Evolutionary conservation across 2,888 invertebrate genomes (phyloP).

Genomic region (Crocallis elinguaria): DNA sequence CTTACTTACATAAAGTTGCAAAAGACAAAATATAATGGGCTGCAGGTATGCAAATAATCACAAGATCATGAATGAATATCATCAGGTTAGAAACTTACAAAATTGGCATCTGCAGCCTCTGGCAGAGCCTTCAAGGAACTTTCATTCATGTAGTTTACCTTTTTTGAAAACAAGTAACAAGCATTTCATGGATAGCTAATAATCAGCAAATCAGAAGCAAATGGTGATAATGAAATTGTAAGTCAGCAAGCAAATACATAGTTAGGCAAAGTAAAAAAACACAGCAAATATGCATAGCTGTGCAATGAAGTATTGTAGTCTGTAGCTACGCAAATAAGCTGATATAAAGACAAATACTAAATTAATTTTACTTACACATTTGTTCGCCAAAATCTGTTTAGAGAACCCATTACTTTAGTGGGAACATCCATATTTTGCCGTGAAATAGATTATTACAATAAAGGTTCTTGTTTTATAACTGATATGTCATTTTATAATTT

Average conservation of each 20-base stretch:
- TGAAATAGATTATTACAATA: no score
- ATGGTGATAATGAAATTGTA: neutral
- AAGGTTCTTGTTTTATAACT: no score
- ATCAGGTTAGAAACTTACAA: constrained; percentile 7
- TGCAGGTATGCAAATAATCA: neutral
- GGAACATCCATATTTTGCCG: constrained; percentile 39
- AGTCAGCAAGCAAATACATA: no score
- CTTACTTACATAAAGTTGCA: neutral
- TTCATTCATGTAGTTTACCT: neutral
- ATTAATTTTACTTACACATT: constrained; percentile 60
- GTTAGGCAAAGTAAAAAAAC: neutral
- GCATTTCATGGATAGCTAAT: neutral
- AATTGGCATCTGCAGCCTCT: neutral
- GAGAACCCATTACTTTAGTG: constrained; percentile 44
- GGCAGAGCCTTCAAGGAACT: neutral
- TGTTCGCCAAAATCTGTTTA: constrained; percentile 69
- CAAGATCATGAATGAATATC: neutral
- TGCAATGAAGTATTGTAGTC: neutral
- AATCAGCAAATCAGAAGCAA: neutral
- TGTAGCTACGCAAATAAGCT: constrained; percentile 1
- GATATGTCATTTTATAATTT: no score
- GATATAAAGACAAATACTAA: neutral
- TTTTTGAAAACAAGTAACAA: neutral
- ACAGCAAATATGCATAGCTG: neutral
- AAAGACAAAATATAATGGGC: neutral